Percentiles rank a stretch among this genome's conserved stretches.
Conservation (phyloP, 2,797 vertebrate species). For the Cygnus olor region DNA sequence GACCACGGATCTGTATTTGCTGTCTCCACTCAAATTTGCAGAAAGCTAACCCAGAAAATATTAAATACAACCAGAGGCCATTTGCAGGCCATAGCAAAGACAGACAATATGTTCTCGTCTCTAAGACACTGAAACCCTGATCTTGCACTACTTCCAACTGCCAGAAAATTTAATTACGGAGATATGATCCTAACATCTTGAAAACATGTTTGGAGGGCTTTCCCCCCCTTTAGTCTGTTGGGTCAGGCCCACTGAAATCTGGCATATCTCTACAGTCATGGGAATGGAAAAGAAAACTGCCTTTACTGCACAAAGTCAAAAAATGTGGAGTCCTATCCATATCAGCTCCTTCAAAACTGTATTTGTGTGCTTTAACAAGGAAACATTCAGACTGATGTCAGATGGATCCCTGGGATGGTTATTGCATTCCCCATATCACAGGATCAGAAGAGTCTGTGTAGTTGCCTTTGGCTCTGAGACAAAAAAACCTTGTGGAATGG, state of each 20-base stretch:
- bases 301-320: not conserved
- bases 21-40: not conserved
- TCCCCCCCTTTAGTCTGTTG: not conserved
- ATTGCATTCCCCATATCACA: not conserved
- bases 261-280: not conserved
- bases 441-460: conserved; percentile 1
- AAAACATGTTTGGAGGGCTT: not conserved
- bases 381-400: conserved; percentile 10
- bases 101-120: not conserved
- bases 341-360: not conserved
- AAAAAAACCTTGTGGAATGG: conserved; percentile 38
- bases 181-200: not conserved
- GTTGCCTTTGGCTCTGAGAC: conserved; percentile 69
- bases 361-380: conserved; percentile 26
- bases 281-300: conserved; percentile 7
- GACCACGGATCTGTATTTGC: not conserved
- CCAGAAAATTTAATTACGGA: not conserved
- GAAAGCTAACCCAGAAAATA: not conserved
- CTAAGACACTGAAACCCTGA: not conserved
- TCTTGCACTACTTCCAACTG: not conserved
- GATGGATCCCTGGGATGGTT: not conserved
- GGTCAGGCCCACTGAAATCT: not conserved
- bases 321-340: not conserved
- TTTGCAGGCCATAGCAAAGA: not conserved
- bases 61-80: not conserved